A percentile compares a stretch with the other conserved stretches of the same genome.
Evolutionary conservation across 2,797 vertebrate genomes (phyloP).

Genomic region (Craterocephalus amniculus): DNA sequence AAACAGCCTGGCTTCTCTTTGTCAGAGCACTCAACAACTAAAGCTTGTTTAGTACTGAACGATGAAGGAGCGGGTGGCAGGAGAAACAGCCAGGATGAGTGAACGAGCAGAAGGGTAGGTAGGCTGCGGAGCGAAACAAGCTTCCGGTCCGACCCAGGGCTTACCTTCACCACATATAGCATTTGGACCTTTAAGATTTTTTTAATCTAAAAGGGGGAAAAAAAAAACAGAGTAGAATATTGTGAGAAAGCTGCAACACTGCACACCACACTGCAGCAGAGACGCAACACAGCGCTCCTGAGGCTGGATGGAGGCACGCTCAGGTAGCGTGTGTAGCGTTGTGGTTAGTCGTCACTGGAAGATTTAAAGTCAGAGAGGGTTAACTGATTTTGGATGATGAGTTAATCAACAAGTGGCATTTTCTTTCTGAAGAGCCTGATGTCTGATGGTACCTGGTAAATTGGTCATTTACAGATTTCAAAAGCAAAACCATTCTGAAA

Average conservation of each 20-base stretch:
- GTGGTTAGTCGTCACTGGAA: conserved; percentile 56
- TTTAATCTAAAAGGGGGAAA: conserved; percentile 85
- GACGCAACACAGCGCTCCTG: conserved; percentile 59
- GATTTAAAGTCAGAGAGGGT: conserved; percentile 50
- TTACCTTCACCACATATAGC: conserved; percentile 90
- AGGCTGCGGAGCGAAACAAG: conserved; percentile 53
- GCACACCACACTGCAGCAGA: conserved; percentile 40
- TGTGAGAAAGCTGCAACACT: conserved; percentile 68
- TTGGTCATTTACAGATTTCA: conserved; percentile 36
- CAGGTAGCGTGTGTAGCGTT: conserved; percentile 44
- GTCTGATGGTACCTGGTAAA: conserved; percentile 44
- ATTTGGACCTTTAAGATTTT: conserved; percentile 84
- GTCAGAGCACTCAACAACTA: conserved; percentile 74
- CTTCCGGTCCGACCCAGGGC: conserved; percentile 71
- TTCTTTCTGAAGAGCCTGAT: conserved; percentile 9
- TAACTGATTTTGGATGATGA: conserved; percentile 41
- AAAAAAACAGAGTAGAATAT: conserved; percentile 81
- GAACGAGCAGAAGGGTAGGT: conserved; percentile 64
- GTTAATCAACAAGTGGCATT: conserved; percentile 42
- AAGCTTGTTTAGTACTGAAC: conserved; percentile 79
- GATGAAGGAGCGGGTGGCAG: conserved; percentile 44
- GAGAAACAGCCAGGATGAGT: conserved; percentile 70
- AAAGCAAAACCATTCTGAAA: conserved; percentile 39
- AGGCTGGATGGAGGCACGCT: not conserved
- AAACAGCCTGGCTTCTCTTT: conserved; percentile 72